phyloP scores from a whole-genome alignment of 2,797 vertebrate genomes.

The Chelon labrosus region DNA sequence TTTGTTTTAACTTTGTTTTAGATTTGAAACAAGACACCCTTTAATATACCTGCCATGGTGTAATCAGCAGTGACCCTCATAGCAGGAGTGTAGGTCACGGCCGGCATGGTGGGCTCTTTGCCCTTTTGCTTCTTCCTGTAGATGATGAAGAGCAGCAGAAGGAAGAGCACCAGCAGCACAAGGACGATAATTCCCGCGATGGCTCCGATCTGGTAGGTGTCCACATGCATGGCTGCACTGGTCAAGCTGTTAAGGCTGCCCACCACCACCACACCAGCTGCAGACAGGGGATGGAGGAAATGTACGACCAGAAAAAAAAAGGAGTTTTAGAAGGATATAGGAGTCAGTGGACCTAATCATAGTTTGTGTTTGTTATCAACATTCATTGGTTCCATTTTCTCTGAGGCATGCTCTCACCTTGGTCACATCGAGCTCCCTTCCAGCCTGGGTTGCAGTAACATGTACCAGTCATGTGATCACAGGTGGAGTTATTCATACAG shows the following conservation, averaged over 20 bases:
- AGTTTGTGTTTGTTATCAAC: neutral
- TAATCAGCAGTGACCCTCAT: slow-evolving; percentile 91
- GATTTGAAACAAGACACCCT: neutral
- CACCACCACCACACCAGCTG: slow-evolving; percentile 91
- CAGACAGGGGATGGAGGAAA: slow-evolving; percentile 7
- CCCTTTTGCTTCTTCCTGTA: slow-evolving; percentile 94
- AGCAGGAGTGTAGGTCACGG: slow-evolving; percentile 94
- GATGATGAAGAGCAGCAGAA: slow-evolving; percentile 92
- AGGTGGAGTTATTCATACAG: slow-evolving; percentile 97
- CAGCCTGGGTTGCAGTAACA: slow-evolving; percentile 97
- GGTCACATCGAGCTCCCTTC: slow-evolving; percentile 95
- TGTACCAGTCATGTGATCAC: slow-evolving; percentile 96
- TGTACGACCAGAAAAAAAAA: neutral
- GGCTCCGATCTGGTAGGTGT: slow-evolving; percentile 95
- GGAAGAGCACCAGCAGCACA: slow-evolving; percentile 91
- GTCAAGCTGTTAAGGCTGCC: slow-evolving; percentile 94
- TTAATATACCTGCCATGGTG: slow-evolving; percentile 86
- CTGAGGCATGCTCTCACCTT: slow-evolving; percentile 84
- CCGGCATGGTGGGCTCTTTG: slow-evolving; percentile 91
- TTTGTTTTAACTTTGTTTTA: too few species aligned
- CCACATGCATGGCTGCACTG: slow-evolving; percentile 90
- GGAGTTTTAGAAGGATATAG: too few species aligned
- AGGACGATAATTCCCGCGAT: slow-evolving; percentile 93
- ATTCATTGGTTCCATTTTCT: neutral
- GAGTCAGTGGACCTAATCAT: too few species aligned